phyloP scores from a whole-genome alignment of 2,113 vertebrate species.

The Hydropotes inermis region DNA sequence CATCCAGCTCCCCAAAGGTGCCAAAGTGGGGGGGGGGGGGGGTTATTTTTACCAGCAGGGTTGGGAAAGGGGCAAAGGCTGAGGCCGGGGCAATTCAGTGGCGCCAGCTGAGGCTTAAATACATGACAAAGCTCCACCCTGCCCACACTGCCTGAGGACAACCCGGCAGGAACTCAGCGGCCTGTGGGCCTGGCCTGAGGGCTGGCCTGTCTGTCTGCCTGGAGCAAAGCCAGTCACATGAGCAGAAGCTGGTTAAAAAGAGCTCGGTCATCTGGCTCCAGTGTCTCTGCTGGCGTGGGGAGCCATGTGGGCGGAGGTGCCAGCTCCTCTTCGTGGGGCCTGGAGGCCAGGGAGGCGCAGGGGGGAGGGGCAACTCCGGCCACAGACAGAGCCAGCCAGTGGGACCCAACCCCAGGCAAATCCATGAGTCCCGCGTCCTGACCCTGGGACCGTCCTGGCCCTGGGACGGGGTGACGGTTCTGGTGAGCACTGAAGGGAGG shows the following conservation, averaged over 20 bases:
- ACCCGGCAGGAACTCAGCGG: conserved; percentile 23
- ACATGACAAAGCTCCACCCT: conserved; percentile 6
- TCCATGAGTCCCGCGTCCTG: background rate
- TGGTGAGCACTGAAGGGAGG: background rate
- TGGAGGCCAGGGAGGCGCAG: background rate
- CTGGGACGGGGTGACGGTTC: background rate
- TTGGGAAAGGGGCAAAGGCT: conserved; percentile 44
- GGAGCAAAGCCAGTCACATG: conserved; percentile 41
- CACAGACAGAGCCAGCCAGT: background rate
- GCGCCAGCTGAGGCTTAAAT: conserved; percentile 30
- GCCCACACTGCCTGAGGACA: background rate
- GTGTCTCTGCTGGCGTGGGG: conserved; percentile 8
- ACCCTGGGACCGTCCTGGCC: background rate
- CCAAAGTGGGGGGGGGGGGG: background rate
- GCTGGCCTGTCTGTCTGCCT: conserved; percentile 27
- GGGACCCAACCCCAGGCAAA: background rate
- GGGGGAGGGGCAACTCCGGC: background rate
- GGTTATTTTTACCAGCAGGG: conserved; percentile 44
- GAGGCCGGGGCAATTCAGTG: background rate
- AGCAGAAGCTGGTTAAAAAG: conserved; percentile 21
- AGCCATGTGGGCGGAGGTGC: background rate
- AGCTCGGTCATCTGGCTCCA: conserved; percentile 39
- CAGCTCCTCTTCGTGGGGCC: background rate
- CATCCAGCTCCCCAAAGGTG: background rate
- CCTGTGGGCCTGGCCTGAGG: background rate